phyloP scores from a whole-genome alignment of 2,113 vertebrate genomes.

The Xiphophorus couchianus region DNA sequence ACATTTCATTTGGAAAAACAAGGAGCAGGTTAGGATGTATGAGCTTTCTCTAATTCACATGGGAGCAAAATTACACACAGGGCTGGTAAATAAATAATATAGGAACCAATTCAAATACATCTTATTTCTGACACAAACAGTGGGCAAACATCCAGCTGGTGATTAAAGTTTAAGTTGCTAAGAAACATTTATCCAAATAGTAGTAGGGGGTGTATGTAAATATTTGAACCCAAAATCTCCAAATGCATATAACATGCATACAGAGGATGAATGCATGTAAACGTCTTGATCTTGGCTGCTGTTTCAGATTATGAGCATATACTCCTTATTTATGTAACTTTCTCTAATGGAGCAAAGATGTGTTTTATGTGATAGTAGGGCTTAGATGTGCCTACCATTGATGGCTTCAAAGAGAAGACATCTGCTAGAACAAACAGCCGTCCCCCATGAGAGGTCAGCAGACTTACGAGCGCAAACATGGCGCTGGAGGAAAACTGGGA shows the following conservation, averaged over 20 bases:
- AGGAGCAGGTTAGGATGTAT: too few relatives aligned
- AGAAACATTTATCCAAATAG: not conserved
- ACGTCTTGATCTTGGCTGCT: too few relatives aligned
- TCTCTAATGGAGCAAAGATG: constrained; percentile 62
- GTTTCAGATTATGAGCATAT: too few relatives aligned
- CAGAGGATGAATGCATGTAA: too few relatives aligned
- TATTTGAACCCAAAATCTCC: too few relatives aligned
- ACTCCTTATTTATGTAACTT: constrained; percentile 52
- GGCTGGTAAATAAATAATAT: too few relatives aligned
- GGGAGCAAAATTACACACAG: too few relatives aligned
- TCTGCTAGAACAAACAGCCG: constrained; percentile 72
- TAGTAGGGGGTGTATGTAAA: too few relatives aligned
- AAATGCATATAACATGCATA: too few relatives aligned
- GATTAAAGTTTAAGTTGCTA: not conserved
- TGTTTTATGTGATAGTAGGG: constrained; percentile 65
- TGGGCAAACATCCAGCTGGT: not conserved
- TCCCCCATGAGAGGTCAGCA: constrained; percentile 41
- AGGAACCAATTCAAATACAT: too few relatives aligned
- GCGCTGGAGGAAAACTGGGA: constrained; percentile 24
- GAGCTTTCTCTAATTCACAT: too few relatives aligned
- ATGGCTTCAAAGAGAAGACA: constrained; percentile 74
- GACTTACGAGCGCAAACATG: constrained; percentile 61
- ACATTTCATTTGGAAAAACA: too few relatives aligned
- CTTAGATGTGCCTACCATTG: constrained; percentile 61
- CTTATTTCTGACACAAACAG: not conserved